Percentiles rank a stretch among this genome's conserved stretches.
phyloP scores from a whole-genome alignment of 1,140 invertebrate species.

The Neoseiulus cucumeris region DNA sequence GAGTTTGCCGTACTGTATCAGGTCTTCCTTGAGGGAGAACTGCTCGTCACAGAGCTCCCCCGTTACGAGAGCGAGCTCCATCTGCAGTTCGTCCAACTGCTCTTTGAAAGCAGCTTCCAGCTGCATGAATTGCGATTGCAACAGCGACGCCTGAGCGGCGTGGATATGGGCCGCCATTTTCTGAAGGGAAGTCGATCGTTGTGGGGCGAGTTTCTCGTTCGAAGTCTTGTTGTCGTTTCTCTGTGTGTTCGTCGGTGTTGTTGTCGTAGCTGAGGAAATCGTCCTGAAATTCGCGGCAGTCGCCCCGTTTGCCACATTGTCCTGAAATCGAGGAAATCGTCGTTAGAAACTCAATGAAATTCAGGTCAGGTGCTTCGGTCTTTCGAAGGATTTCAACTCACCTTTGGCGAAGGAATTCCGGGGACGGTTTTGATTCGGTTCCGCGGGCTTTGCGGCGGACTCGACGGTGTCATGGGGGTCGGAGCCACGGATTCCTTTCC shows the following conservation, averaged over 20 bases:
- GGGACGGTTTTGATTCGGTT: slow-evolving; percentile 6
- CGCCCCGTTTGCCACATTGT: no score
- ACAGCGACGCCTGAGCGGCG: neutral
- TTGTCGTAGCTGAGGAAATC: no score
- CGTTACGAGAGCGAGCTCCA: slow-evolving; percentile 2
- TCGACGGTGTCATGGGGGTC: neutral
- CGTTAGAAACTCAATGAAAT: no score
- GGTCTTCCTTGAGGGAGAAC: slow-evolving; percentile 8
- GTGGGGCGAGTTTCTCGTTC: no score
- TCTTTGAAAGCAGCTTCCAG: slow-evolving; percentile 8
- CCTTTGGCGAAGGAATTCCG: neutral
- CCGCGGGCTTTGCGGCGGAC: neutral
- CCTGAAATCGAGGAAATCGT: no score
- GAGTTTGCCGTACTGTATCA: slow-evolving; percentile 2
- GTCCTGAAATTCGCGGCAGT: no score
- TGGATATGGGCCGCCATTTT: slow-evolving; percentile 7
- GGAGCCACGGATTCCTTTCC: neutral
- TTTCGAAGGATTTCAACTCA: no score
- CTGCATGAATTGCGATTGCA: slow-evolving; percentile 3
- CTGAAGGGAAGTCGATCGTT: neutral
- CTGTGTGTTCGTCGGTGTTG: no score
- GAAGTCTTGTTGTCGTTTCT: no score
- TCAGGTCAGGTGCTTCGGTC: no score
- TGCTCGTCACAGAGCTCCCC: slow-evolving; percentile 1
- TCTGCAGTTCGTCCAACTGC: slow-evolving; percentile 11